phyloP scores from a whole-genome alignment of 2,888 invertebrate species.

The Noctua janthe region DNA sequence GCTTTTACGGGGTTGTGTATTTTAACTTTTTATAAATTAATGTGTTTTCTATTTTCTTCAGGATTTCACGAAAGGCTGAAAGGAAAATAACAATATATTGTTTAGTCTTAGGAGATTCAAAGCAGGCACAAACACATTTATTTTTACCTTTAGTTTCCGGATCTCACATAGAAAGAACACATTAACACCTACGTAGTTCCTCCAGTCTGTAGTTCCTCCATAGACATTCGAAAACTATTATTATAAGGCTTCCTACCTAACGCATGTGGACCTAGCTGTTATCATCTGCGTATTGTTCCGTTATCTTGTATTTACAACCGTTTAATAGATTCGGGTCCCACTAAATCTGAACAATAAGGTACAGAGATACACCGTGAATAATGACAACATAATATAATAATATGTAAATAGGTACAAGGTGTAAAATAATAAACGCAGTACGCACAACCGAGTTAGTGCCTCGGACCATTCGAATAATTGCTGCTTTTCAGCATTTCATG shows the following conservation, averaged over 20 bases:
- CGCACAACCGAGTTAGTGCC: not conserved
- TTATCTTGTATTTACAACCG: constrained; percentile 1
- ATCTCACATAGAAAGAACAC: not conserved
- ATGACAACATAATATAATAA: constrained; percentile 8
- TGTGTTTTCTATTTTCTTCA: not conserved
- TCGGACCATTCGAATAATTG: not conserved
- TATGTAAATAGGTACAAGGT: not conserved
- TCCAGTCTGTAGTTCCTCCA: not conserved
- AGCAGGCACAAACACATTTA: not conserved
- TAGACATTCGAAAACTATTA: not conserved
- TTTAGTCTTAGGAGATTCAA: not conserved
- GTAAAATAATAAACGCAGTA: not conserved
- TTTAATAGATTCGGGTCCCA: not conserved
- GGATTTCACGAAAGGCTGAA: not conserved
- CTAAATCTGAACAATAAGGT: not conserved
- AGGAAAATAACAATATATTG: not conserved
- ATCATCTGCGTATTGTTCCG: not conserved
- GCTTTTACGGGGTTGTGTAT: constrained; percentile 17
- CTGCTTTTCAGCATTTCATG: not conserved
- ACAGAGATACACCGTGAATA: constrained; percentile 7
- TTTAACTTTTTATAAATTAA: not conserved
- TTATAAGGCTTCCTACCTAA: not conserved
- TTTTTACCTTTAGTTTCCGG: too few relatives aligned
- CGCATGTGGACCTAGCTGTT: not conserved
- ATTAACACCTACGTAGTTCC: not conserved